A percentile compares a stretch with the other conserved stretches of the same genome.
These are phyloP conservation scores for Ypsolopha sequella DNA, from an alignment of 2,888 invertebrate genomes.

Conservation along the genomic window DNA sequence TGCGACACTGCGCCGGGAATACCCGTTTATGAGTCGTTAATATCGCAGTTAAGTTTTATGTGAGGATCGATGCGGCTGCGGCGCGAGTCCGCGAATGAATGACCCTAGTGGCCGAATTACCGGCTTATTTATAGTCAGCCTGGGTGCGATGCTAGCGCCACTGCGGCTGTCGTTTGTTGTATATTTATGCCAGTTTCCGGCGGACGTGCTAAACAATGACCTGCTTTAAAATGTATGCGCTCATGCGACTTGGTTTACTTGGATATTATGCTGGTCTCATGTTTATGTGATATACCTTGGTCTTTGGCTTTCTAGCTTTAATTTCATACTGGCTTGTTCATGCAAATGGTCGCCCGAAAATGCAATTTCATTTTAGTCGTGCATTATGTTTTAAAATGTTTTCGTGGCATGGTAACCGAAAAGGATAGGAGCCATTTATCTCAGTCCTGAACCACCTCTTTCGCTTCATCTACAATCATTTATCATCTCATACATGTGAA, in stretches of 20 bases:
- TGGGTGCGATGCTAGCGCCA: not conserved
- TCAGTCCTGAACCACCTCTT: not conserved
- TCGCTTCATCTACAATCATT: not conserved
- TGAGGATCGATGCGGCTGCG: not conserved
- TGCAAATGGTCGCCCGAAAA: too few species aligned
- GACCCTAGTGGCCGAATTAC: not conserved
- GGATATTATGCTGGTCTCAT: too few species aligned
- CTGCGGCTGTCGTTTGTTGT: not conserved
- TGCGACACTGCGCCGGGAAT: not conserved
- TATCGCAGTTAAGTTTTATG: conserved; percentile 2
- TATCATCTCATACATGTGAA: not conserved
- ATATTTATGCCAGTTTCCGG: not conserved
- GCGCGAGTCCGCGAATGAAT: not conserved
- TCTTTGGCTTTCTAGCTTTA: too few species aligned
- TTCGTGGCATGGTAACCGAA: not conserved
- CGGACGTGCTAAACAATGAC: not conserved
- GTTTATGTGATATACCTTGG: too few species aligned
- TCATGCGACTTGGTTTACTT: too few species aligned
- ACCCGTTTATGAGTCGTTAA: conserved; percentile 1
- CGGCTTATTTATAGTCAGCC: not conserved
- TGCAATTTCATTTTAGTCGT: too few species aligned
- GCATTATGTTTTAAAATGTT: too few species aligned
- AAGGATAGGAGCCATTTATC: conserved; percentile 1
- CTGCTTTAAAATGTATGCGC: too few species aligned
- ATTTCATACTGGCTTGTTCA: too few species aligned